phyloP scores from a whole-genome alignment of 2,888 invertebrate species.

The Netelia inedita region DNA sequence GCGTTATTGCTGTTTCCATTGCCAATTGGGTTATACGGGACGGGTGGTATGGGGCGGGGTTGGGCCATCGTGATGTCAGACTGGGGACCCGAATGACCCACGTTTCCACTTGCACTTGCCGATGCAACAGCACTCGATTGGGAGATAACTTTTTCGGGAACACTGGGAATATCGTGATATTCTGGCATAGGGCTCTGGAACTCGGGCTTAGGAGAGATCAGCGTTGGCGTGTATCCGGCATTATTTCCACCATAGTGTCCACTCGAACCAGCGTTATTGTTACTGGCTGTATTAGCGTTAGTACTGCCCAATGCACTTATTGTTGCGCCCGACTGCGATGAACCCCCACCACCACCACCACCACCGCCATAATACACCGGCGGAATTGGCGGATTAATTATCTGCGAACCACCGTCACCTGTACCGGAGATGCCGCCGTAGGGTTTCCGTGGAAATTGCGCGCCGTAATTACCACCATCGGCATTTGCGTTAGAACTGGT shows the following conservation, averaged over 20 bases:
- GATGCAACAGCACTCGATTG: conserved; percentile 55
- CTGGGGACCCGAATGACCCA: conserved; percentile 39
- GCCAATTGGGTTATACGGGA: not conserved
- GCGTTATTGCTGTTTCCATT: conserved; percentile 19
- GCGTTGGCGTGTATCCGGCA: not conserved
- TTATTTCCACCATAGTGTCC: conserved; percentile 3
- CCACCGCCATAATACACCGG: not conserved
- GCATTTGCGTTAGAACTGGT: conserved; percentile 48
- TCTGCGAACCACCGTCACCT: not conserved
- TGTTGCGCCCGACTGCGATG: conserved; percentile 36
- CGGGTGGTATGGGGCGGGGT: conserved; percentile 3
- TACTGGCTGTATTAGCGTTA: conserved; percentile 4
- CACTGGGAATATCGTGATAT: not conserved
- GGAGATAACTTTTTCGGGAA: conserved; percentile 18
- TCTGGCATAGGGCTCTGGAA: not conserved
- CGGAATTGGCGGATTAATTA: not conserved
- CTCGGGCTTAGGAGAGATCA: not conserved
- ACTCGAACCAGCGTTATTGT: conserved; percentile 42
- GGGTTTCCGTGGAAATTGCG: not conserved
- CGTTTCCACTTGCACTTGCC: conserved; percentile 38
- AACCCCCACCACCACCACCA: not conserved
- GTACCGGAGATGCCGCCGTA: not conserved
- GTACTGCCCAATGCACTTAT: conserved; percentile 42
- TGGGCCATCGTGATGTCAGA: not conserved
- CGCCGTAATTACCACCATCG: conserved; percentile 8